A percentile compares a stretch with the other conserved stretches of the same genome.
Conservation (phyloP, 2,888 invertebrate genomes). For the Heliconius sara region DNA sequence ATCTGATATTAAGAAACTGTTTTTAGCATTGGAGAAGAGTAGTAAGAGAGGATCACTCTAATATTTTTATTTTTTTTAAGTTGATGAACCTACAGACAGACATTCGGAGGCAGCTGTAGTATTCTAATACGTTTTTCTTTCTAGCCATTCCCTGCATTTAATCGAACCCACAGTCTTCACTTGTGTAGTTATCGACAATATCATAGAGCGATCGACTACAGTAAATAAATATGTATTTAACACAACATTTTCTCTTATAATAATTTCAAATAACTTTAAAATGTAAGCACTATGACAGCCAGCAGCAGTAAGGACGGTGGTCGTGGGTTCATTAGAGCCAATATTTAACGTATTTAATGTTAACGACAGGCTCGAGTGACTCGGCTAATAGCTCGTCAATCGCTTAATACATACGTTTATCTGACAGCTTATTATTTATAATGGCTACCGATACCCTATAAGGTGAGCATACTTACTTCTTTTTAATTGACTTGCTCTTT, state of each 20-base stretch:
- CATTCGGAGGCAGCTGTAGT: no score
- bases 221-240: background rate
- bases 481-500: conserved; percentile 39
- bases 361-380: conserved; percentile 48
- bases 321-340: conserved; percentile 11
- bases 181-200: background rate
- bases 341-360: conserved; percentile 25
- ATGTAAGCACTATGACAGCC: background rate
- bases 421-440: conserved; percentile 44
- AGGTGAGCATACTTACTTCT: conserved; percentile 34
- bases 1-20: no score
- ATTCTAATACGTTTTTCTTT: no score
- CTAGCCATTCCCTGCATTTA: background rate
- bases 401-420: conserved; percentile 29
- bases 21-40: no score
- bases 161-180: background rate
- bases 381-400: conserved; percentile 30
- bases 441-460: conserved; percentile 40
- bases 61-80: no score
- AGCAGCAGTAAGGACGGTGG: background rate
- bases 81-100: no score
- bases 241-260: background rate
- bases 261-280: no score
- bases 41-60: no score
- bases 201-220: background rate